Evolutionary conservation across 2,888 invertebrate species (phyloP), one percentile per base, ranked within the genome.

Genomic region (Heteromurus nitidus): DNA sequence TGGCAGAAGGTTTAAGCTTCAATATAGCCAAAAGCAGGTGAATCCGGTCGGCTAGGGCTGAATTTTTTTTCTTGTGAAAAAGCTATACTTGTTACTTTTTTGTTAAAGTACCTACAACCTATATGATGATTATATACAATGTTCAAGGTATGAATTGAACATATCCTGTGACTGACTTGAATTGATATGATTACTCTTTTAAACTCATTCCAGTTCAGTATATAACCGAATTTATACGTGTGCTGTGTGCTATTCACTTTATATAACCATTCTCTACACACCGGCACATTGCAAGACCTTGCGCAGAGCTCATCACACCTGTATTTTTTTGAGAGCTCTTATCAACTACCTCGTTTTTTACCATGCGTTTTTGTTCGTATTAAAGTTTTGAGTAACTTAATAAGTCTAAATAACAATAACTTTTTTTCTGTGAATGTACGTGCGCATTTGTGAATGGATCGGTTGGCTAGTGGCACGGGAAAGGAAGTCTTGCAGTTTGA

Each of bases 11-110:
- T 36, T 24, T 24, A 50, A 67, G 24, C 47, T 67, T n/a, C 31
- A 53, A 53, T 30, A 30, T n/a, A 72, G 60, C 1, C 60, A 72
- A n/a, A n/a, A 55, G 72, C 72, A 72, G 72, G 72, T 72, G 72
- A 72, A 72, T 72, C 72, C 72, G 58, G 72, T 72, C 69, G 20
- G 67, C 30, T 30, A n/a, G n/a, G 69, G 67, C 28, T 30, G 47
- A 50, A 16, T 69, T 69, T 53, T 65, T 42, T 65, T 65, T 44
- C 44, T 11, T 65, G 5, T 7, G 16, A 44, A 44, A 50, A 65
- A 65, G 16, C 13, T 36, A 36, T 36, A 9, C 36, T n/a, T 9
- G 13, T 36, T 36, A 5, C 36, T 36, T 36, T 13, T 9, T 36
- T 36, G 36, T 36, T 36, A 36, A 47, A 55, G 55, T 55, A 55